These are phyloP conservation scores for Troglohyphantes excavatus DNA, from an alignment of 2,888 invertebrate genomes.

Conservation along the genomic window DNA sequence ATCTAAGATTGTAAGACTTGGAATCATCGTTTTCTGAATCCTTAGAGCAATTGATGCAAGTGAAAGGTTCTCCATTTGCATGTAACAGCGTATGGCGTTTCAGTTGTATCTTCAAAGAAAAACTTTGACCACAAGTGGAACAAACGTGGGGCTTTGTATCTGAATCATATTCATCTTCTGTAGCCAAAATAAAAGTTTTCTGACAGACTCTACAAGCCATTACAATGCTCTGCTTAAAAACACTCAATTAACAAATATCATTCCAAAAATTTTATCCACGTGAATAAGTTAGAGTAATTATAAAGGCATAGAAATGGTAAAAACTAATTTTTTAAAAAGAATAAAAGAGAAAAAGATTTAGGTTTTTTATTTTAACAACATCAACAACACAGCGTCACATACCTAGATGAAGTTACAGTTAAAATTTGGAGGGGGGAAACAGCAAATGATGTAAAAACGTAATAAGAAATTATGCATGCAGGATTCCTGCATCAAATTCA, in stretches of 20 bases:
- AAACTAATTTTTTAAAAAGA: background rate
- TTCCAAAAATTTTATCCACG: background rate
- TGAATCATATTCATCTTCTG: constrained; percentile 24
- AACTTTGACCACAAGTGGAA: constrained; percentile 56
- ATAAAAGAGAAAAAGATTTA: background rate
- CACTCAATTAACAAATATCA: background rate
- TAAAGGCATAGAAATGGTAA: background rate
- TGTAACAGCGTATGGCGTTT: constrained; percentile 54
- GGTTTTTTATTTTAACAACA: background rate
- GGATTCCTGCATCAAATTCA: too few relatives aligned
- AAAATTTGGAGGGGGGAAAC: too few relatives aligned
- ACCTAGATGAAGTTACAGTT: background rate
- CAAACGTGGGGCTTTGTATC: constrained; percentile 66
- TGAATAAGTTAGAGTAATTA: background rate
- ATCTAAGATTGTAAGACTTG: constrained; percentile 53
- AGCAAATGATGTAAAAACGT: too few relatives aligned
- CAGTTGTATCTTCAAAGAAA: constrained; percentile 66
- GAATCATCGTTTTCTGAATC: background rate
- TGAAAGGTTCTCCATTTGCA: constrained; percentile 44
- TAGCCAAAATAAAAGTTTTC: constrained; percentile 38
- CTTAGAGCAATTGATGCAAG: constrained; percentile 38
- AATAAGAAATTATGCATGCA: too few relatives aligned
- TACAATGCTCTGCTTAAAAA: background rate
- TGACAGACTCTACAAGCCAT: constrained; percentile 71
- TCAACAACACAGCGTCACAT: constrained; percentile 6